Evolutionary conservation across 2,888 invertebrate species (phyloP).

Genomic region (Cheilosia pagana): DNA sequence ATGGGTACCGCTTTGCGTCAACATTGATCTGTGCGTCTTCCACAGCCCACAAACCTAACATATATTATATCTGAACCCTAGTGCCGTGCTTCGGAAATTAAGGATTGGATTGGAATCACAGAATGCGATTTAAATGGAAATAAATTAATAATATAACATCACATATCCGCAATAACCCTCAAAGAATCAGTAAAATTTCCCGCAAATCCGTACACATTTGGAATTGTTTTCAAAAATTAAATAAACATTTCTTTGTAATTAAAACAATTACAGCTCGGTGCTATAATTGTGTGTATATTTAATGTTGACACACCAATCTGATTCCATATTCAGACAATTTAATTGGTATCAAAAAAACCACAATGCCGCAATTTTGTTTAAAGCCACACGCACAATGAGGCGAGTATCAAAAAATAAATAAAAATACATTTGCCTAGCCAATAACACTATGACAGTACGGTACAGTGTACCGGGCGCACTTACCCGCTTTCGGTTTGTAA

Average conservation of each 20-base stretch:
- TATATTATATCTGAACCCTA: no score
- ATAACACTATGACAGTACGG: background rate
- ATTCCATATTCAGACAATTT: background rate
- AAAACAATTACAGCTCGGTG: background rate
- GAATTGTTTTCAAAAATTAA: background rate
- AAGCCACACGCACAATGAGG: slow-evolving; percentile 22
- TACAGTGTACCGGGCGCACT: no score
- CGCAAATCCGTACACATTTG: no score
- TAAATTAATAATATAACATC: no score
- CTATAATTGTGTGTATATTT: background rate
- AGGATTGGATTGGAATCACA: no score
- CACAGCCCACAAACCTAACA: no score
- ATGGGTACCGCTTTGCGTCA: no score
- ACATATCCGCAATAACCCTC: no score
- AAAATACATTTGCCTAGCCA: slow-evolving; percentile 1
- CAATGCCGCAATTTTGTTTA: slow-evolving; percentile 20
- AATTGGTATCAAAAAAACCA: slow-evolving; percentile 23
- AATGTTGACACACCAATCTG: background rate
- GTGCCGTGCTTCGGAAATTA: no score
- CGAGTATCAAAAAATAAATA: slow-evolving; percentile 1
- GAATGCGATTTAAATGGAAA: no score
- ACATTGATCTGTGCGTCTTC: no score
- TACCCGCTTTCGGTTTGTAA: background rate
- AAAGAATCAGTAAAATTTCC: no score
- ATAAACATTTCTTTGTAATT: slow-evolving; percentile 6